Percentiles rank a stretch among this genome's conserved stretches.
Evolutionary conservation across 2,797 vertebrate species (phyloP).

Genomic region (Siniperca obscura): DNA sequence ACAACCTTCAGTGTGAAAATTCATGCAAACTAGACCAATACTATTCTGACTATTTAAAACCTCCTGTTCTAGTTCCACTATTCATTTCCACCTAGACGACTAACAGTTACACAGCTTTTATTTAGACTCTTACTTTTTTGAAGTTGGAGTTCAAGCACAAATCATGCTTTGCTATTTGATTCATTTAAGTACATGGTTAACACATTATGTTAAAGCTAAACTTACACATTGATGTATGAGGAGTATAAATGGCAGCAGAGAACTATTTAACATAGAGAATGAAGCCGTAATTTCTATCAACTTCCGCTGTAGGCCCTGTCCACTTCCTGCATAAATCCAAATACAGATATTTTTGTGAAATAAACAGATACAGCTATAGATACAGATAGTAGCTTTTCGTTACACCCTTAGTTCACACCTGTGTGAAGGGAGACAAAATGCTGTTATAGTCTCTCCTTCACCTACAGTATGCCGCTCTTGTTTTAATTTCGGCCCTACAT

Average conservation of each 20-base stretch:
- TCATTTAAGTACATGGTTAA: neutral
- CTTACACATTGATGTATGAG: neutral
- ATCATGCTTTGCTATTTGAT: neutral
- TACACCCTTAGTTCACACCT: neutral
- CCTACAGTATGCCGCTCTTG: neutral
- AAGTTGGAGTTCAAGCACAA: neutral
- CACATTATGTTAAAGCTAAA: neutral
- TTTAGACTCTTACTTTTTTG: neutral
- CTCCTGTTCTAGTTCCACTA: neutral
- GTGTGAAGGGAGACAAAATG: neutral
- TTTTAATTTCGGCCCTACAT: slow-evolving; percentile 12
- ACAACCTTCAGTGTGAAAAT: neutral
- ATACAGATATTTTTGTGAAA: neutral
- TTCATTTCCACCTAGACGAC: neutral
- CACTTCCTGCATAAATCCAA: neutral
- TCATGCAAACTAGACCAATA: neutral
- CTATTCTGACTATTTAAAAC: neutral
- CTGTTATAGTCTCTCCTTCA: neutral
- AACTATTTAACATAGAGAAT: neutral
- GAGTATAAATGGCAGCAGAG: neutral
- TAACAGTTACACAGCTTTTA: neutral
- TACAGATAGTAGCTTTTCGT: neutral
- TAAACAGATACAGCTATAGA: neutral
- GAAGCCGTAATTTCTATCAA: neutral
- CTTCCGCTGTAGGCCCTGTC: neutral